Evolutionary conservation across 2,888 invertebrate genomes (phyloP), one percentile per base, ranked within the genome.

Genomic region (Metallyticus violacea): DNA sequence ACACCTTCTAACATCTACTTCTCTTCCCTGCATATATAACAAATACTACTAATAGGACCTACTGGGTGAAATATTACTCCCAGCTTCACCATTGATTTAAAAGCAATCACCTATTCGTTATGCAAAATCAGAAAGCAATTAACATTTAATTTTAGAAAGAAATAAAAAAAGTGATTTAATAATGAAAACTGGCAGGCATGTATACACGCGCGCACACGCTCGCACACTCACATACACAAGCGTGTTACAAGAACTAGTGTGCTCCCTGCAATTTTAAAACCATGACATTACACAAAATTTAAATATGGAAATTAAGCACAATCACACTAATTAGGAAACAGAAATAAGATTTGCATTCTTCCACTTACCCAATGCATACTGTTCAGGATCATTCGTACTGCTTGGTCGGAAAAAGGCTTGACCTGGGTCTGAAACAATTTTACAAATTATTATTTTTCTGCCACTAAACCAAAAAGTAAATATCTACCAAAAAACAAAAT

Each of bases 301-400:
- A 76, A 83, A 77, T 83, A 83, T 15, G 27, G 26, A 82, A 26
- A 26, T 82, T 76, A 83, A 77, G 83, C 83, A 83, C 77, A 26
- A 29, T 30, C 81, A 81, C 22, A 81, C 26, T 26, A 26, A 79
- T 27, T 26, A 79, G 26, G 27, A 7, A 79, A 2, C 62, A 62
- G n/a, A 81, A 5, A 25, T 26, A 81, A 26, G 26, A 1, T 9
- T 26, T 29, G 29, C 30, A 29, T 15, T 82, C 26, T 26, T n/a
- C n/a, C 26, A 88, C 88, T 88, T 81, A 88, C 88, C 88, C 77
- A 87, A 81, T 15, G 87, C 77, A 81, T 81, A 87, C 26, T 85
- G 86, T 81, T 88, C 87, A 22, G 85, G 82, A 27, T 85, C 86
- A 80, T 87, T 85, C 9, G 83, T 79, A 29, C 79, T 86, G 77